Evolutionary conservation across 2,797 vertebrate genomes (phyloP).

Genomic region (Uromys caudimaculatus): DNA sequence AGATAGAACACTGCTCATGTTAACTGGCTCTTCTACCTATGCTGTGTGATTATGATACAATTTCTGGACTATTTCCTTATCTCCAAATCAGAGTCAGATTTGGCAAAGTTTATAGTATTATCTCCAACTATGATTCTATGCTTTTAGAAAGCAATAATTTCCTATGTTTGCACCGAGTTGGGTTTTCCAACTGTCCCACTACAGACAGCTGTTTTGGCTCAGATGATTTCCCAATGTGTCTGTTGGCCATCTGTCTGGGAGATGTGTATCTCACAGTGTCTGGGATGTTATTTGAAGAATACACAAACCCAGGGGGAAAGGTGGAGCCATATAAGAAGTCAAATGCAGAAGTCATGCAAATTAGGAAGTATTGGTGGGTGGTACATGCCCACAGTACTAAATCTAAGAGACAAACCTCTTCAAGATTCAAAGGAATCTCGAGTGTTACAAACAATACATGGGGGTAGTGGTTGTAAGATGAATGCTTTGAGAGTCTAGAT

Average conservation of each 20-base stretch:
- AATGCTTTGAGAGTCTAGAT: neutral
- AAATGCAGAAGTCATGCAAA: neutral
- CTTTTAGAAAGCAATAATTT: constrained; percentile 36
- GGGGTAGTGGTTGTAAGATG: neutral
- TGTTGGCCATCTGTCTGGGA: constrained; percentile 49
- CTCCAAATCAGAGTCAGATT: neutral
- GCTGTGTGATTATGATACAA: neutral
- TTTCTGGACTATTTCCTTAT: neutral
- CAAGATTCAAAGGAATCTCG: constrained; percentile 34
- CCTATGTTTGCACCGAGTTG: neutral
- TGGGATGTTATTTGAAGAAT: constrained; percentile 53
- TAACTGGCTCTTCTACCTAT: neutral
- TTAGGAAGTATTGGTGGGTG: neutral
- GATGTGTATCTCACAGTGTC: constrained; percentile 56
- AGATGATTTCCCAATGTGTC: constrained; percentile 68
- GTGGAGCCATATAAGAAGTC: neutral
- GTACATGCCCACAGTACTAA: neutral
- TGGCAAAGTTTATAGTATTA: neutral
- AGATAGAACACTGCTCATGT: neutral
- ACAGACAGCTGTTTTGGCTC: constrained; percentile 68
- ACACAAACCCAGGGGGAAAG: neutral
- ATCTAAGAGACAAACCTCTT: neutral
- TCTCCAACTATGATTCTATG: constrained; percentile 11
- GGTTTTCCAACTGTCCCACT: neutral
- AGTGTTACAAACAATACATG: neutral